These are phyloP conservation scores for Microtus ochrogaster DNA, from an alignment of 2,113 vertebrate species.

Conservation along the genomic window DNA sequence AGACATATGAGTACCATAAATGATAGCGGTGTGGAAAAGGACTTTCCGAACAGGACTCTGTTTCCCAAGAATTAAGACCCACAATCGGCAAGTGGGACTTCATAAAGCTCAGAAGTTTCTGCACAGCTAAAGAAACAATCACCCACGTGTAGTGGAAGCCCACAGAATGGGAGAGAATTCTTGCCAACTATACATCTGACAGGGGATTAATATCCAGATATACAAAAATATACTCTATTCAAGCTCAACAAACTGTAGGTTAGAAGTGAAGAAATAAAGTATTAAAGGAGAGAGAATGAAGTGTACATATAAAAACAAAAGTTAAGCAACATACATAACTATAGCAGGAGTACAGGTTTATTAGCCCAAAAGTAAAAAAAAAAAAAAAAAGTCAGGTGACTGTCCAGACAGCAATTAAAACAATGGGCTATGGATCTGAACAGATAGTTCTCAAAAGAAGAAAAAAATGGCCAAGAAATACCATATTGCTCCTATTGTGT, in stretches of 20 bases:
- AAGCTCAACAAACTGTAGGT: neutral
- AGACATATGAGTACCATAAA: neutral
- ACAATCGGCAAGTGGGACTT: neutral
- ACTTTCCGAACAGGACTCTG: neutral
- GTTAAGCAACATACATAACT: neutral
- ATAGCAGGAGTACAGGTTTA: neutral
- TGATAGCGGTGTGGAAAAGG: neutral
- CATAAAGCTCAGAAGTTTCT: neutral
- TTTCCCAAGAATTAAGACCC: neutral
- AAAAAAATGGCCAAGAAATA: neutral
- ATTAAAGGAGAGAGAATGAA: neutral
- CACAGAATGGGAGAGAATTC: neutral
- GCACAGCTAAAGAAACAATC: neutral
- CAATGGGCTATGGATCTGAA: neutral
- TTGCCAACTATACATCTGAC: neutral
- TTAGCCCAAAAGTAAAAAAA: neutral
- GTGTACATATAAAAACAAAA: neutral
- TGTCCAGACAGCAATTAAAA: too few species aligned
- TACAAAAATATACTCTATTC: neutral
- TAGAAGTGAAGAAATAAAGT: neutral
- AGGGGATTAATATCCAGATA: neutral
- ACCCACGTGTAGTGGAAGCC: neutral
- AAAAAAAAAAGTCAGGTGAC: neutral
- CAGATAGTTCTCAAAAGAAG: neutral
- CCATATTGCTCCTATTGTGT: neutral